Evolutionary conservation across 1,140 invertebrate genomes (phyloP).

Genomic region (Megalopta genalis): DNA sequence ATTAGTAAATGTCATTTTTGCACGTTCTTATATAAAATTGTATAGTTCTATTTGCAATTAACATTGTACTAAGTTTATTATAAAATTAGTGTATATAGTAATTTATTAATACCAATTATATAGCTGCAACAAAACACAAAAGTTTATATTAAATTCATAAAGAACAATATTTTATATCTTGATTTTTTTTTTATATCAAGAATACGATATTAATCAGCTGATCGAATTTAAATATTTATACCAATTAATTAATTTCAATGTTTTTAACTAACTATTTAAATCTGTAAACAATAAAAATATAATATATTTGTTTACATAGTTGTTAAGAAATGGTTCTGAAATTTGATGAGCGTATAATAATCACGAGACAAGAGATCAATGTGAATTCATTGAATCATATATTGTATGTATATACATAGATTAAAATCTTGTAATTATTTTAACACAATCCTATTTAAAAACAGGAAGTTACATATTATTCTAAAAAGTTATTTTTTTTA

Average conservation of each 20-base stretch:
- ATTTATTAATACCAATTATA: conserved; percentile 21
- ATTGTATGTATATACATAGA: too few species aligned
- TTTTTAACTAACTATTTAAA: not conserved
- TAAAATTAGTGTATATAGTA: conserved; percentile 9
- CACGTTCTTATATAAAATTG: not conserved
- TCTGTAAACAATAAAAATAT: too few species aligned
- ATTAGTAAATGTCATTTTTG: not conserved
- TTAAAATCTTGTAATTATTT: too few species aligned
- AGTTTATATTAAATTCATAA: conserved; percentile 12
- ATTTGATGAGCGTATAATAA: not conserved
- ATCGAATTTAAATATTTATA: not conserved
- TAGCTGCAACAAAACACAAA: not conserved
- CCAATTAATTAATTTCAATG: not conserved
- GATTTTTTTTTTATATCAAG: too few species aligned
- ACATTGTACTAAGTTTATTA: conserved; percentile 4
- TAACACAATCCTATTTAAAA: not conserved
- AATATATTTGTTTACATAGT: too few species aligned
- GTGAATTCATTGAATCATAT: not conserved
- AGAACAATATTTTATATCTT: not conserved
- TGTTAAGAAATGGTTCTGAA: not conserved
- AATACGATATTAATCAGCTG: not conserved
- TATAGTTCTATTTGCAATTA: conserved; percentile 9
- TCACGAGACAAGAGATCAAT: too few species aligned
- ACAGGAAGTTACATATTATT: not conserved
- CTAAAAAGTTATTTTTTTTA: not conserved